Evolutionary conservation across 2,113 vertebrate species (phyloP).

Genomic region (Hassar affinis): DNA sequence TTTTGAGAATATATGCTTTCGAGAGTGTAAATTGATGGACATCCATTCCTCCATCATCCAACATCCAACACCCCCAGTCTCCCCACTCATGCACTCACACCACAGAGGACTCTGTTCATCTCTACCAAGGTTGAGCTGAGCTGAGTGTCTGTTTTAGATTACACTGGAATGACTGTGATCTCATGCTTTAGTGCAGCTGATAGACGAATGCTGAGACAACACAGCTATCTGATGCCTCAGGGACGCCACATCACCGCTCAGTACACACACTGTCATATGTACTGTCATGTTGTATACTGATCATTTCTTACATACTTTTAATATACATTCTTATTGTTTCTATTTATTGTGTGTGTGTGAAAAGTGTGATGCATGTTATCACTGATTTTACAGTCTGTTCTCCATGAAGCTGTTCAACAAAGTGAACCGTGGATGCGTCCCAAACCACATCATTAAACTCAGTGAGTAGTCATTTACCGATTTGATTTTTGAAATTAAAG

Average conservation of each 20-base stretch:
- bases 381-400: not conserved
- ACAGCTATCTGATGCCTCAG: not conserved
- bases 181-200: conserved; percentile 1
- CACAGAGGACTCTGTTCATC: not conserved
- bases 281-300: not conserved
- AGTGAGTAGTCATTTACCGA: not conserved
- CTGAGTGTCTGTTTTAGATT: not conserved
- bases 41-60: no score
- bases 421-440: not conserved
- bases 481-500: not conserved
- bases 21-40: not conserved
- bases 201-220: not conserved
- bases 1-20: not conserved
- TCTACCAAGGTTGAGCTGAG: not conserved
- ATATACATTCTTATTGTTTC: not conserved
- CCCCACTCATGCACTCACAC: not conserved
- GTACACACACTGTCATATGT: not conserved
- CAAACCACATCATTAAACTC: not conserved
- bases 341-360: not conserved
- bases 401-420: not conserved
- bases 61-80: no score
- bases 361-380: not conserved
- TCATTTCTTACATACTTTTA: not conserved
- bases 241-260: not conserved
- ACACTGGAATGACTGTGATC: conserved; percentile 1